A percentile compares a stretch with the other conserved stretches of the same genome.
Evolutionary conservation across 2,113 vertebrate species (phyloP).

Genomic region (Myanophis thanlyinensis): DNA sequence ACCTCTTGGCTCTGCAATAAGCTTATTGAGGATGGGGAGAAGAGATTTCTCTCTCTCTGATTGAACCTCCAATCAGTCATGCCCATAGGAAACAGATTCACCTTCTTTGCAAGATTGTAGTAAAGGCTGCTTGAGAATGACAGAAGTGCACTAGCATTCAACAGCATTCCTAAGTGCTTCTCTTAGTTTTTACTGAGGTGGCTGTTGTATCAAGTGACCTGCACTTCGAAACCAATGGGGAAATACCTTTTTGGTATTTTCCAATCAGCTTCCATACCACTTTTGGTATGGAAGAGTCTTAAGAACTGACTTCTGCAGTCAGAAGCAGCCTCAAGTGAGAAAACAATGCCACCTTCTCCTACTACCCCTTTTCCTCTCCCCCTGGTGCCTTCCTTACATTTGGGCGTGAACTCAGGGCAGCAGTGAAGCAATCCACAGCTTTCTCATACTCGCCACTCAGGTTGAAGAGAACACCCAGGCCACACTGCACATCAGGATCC

Average conservation of each 20-base stretch:
- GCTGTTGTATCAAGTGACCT: not conserved
- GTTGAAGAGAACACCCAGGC: conserved; percentile 96
- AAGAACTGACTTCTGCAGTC: not conserved
- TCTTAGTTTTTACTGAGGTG: not conserved
- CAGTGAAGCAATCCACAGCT: conserved; percentile 95
- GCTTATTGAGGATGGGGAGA: too few species aligned
- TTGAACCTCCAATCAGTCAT: not conserved
- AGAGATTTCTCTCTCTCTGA: not conserved
- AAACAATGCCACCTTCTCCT: not conserved
- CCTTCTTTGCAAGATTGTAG: not conserved
- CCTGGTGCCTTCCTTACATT: conserved; percentile 71
- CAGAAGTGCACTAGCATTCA: not conserved
- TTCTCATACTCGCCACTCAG: conserved; percentile 97
- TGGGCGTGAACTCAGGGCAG: conserved; percentile 87
- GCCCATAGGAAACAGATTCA: not conserved
- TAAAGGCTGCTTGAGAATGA: not conserved
- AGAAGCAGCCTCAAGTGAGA: not conserved
- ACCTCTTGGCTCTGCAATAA: not conserved
- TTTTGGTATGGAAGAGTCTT: not conserved
- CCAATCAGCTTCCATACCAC: too few species aligned
- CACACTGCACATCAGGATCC: conserved; percentile 96
- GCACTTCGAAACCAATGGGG: not conserved
- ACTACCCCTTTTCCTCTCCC: not conserved
- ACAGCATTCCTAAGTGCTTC: not conserved
- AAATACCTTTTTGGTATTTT: not conserved